Evolutionary conservation across 2,797 vertebrate genomes (phyloP).

Genomic region (Nasua narica): DNA sequence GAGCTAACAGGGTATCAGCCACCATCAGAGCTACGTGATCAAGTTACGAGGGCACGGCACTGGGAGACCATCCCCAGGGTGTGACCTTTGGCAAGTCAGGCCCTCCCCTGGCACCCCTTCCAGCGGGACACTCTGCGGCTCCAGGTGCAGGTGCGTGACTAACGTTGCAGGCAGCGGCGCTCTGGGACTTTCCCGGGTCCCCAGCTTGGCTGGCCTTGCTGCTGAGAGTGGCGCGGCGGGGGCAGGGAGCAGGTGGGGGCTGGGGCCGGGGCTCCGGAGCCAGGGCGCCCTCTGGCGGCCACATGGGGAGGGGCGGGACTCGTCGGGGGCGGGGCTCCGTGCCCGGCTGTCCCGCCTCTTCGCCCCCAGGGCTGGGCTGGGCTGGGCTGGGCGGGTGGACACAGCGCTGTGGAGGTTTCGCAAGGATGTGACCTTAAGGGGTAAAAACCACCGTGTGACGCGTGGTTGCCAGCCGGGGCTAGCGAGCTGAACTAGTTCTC

Average conservation of each 20-base stretch:
- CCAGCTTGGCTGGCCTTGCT: background rate
- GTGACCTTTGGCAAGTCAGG: constrained; percentile 7
- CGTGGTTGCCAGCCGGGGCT: background rate
- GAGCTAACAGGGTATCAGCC: background rate
- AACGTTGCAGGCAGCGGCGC: constrained; percentile 51
- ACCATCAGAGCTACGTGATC: background rate
- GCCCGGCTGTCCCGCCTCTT: background rate
- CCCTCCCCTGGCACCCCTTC: background rate
- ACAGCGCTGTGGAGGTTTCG: background rate
- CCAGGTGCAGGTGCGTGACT: constrained; percentile 37
- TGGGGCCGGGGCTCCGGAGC: background rate
- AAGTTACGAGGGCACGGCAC: background rate
- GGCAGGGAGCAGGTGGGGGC: background rate
- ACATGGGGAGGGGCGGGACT: background rate
- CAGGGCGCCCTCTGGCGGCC: constrained; percentile 62
- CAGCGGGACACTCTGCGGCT: background rate
- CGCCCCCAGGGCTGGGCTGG: background rate
- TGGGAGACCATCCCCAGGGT: background rate
- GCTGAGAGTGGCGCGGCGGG: background rate
- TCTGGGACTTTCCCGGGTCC: constrained; percentile 44
- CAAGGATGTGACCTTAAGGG: constrained; percentile 35
- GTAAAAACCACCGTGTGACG: background rate
- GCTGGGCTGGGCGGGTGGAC: background rate
- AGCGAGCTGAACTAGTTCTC: constrained; percentile 45
- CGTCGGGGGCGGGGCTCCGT: background rate